Evolutionary conservation across 1,140 invertebrate genomes (phyloP).

Genomic region (Piezodorus guildinii): DNA sequence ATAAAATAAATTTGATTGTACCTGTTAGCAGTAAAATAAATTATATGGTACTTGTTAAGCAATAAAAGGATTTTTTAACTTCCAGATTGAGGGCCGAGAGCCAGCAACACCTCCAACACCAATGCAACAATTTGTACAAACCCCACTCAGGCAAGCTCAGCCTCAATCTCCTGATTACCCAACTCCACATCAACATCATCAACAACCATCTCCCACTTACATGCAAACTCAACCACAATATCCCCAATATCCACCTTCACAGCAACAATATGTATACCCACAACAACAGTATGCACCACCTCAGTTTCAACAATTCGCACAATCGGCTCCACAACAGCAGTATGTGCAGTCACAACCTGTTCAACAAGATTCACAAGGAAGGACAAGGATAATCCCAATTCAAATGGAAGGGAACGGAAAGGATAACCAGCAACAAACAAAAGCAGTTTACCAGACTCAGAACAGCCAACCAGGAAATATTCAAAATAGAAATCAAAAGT

Average conservation of each 20-base stretch:
- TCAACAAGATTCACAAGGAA: slow-evolving; percentile 25
- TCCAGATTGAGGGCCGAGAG: slow-evolving; percentile 30
- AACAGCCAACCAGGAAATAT: background rate
- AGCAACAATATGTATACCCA: slow-evolving; percentile 26
- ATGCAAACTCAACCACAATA: slow-evolving; percentile 11
- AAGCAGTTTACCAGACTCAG: background rate
- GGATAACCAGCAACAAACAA: slow-evolving; percentile 19
- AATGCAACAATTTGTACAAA: background rate
- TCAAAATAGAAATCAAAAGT: slow-evolving; percentile 2
- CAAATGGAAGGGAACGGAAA: slow-evolving; percentile 35
- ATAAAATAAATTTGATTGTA: too few species aligned
- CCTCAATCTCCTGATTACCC: background rate
- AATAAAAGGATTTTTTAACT: slow-evolving; percentile 19
- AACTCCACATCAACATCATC: background rate
- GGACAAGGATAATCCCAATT: slow-evolving; percentile 38
- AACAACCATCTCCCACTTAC: slow-evolving; percentile 17
- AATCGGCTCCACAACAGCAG: background rate
- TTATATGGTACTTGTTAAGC: too few species aligned
- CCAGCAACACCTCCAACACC: slow-evolving; percentile 14
- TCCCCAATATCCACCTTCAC: slow-evolving; percentile 3
- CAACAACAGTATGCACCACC: slow-evolving; percentile 27
- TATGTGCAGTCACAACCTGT: slow-evolving; percentile 29
- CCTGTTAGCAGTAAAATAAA: too few species aligned
- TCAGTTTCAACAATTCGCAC: slow-evolving; percentile 10
- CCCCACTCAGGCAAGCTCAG: background rate